These are phyloP conservation scores for Ichneumoninae sp. DNA, from an alignment of 2,888 invertebrate species.

Conservation along the genomic window DNA sequence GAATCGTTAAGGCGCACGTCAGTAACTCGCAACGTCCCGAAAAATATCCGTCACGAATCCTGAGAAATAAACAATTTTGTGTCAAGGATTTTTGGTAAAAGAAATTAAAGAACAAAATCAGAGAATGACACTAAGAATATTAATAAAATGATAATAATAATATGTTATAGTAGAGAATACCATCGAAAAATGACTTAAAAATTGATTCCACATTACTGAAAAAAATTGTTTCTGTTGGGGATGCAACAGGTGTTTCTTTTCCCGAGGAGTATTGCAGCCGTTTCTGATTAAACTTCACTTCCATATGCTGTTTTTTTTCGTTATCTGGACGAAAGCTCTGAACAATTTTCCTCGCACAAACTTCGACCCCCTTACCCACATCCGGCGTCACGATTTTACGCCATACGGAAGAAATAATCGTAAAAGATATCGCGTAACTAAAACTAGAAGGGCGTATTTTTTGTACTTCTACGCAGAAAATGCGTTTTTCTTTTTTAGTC, in stretches of 20 bases:
- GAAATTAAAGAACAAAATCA: background rate
- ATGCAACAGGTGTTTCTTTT: conserved; percentile 2
- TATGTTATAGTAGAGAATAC: background rate
- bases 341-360: background rate
- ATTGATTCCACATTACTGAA: background rate
- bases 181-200: background rate
- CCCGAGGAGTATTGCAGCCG: background rate
- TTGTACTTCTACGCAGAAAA: no score
- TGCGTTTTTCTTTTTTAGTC: no score
- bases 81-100: background rate
- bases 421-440: no score
- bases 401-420: no score
- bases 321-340: background rate
- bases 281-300: background rate
- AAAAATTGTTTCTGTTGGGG: background rate
- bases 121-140: background rate
- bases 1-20: background rate
- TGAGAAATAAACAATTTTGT: background rate
- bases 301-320: background rate
- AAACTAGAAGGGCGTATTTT: no score
- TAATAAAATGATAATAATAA: background rate
- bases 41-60: background rate
- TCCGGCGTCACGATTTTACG: no score
- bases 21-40: background rate
- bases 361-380: background rate